Percentiles rank a stretch among this genome's conserved stretches.
phyloP scores from a whole-genome alignment of 2,113 vertebrate species.

The Phoenicopterus ruber region DNA sequence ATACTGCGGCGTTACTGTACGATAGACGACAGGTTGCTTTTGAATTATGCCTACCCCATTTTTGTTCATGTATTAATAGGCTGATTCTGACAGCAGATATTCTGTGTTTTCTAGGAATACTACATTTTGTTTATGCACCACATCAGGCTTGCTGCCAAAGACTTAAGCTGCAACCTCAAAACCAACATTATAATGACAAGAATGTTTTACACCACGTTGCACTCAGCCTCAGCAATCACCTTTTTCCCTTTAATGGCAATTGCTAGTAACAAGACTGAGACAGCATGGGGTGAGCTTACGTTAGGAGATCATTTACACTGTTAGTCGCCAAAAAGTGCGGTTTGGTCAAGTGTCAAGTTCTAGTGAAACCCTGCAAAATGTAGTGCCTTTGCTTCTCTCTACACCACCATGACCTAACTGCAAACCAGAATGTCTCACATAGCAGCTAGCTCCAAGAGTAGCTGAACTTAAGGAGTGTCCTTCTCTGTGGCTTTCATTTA shows the following conservation, averaged over 20 bases:
- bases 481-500: not conserved
- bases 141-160: not conserved
- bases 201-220: not conserved
- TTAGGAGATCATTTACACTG: not conserved
- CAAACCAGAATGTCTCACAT: not conserved
- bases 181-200: not conserved
- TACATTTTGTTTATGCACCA: not conserved
- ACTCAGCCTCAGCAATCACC: not conserved
- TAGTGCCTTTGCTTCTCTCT: not conserved
- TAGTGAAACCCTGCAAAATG: not conserved
- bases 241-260: not conserved
- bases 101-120: not conserved
- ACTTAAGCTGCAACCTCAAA: not conserved
- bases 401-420: not conserved
- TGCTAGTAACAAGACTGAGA: not conserved
- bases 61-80: not conserved
- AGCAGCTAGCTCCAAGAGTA: not conserved
- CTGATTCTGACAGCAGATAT: not conserved
- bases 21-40: not conserved
- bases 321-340: not conserved
- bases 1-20: not conserved
- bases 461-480: not conserved
- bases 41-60: not conserved
- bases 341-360: not conserved
- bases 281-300: not conserved